Conservation (phyloP, 2,113 vertebrate species). For the Marcusenius ussheri region DNA sequence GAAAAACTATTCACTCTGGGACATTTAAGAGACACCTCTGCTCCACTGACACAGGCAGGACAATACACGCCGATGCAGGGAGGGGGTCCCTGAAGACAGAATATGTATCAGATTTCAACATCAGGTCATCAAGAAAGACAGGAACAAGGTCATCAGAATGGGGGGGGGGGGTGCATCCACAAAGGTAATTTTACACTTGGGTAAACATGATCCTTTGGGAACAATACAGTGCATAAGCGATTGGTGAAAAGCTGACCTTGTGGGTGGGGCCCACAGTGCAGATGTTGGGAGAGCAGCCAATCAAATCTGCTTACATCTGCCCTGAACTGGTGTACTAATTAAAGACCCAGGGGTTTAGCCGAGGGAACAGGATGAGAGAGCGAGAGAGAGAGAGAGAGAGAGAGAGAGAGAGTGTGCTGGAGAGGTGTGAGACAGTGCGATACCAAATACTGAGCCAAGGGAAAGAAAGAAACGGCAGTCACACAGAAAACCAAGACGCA, state of each 20-base stretch:
- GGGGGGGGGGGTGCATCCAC: neutral
- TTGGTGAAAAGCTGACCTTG: neutral
- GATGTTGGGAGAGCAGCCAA: constrained; percentile 9
- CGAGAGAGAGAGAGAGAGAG: neutral
- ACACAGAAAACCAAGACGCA: neutral
- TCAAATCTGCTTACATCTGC: constrained; percentile 20
- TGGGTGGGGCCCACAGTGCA: neutral
- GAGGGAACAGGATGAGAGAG: neutral
- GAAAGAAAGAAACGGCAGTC: neutral
- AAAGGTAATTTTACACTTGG: neutral
- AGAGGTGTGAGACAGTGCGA: neutral
- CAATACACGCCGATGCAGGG: neutral
- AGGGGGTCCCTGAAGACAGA: neutral
- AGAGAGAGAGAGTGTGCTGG: neutral
- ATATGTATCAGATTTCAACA: neutral
- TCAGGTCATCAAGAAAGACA: neutral
- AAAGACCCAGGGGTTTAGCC: neutral
- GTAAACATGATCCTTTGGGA: neutral
- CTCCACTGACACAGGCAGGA: neutral
- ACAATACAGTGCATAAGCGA: neutral
- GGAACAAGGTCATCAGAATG: constrained; percentile 5
- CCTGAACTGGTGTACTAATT: constrained; percentile 27
- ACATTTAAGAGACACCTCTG: neutral
- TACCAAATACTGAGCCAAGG: neutral
- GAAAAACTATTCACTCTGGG: neutral